These are phyloP conservation scores for Paraescarpia echinospica DNA, from an alignment of 1,140 invertebrate genomes.

Conservation along the genomic window DNA sequence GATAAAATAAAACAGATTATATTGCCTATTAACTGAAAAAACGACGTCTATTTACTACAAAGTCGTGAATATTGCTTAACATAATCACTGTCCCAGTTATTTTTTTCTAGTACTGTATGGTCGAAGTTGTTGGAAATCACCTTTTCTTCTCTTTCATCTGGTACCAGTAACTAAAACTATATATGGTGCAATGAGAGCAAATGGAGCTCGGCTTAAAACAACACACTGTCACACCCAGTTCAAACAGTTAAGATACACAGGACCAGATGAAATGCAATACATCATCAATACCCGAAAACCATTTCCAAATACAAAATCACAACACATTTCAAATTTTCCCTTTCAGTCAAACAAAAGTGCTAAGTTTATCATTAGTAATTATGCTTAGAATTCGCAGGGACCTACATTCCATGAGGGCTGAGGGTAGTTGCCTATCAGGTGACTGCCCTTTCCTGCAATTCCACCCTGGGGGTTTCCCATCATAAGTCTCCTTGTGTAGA, in stretches of 20 bases:
- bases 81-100: too few species aligned
- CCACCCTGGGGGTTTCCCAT: conserved; percentile 10
- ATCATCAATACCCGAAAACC: neutral
- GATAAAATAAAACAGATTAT: too few species aligned
- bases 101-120: too few species aligned
- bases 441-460: neutral
- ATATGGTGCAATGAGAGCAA: too few species aligned
- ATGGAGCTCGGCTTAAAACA: too few species aligned
- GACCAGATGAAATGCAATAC: neutral
- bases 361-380: too few species aligned
- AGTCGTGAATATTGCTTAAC: too few species aligned
- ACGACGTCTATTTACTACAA: too few species aligned
- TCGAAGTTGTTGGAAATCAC: too few species aligned
- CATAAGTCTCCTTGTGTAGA: neutral
- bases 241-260: neutral
- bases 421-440: conserved; percentile 15
- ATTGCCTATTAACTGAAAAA: too few species aligned
- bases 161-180: too few species aligned
- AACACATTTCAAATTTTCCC: neutral
- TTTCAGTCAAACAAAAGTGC: neutral
- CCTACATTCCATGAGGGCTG: conserved; percentile 18
- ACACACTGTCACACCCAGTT: neutral
- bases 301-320: neutral
- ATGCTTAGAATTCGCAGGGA: neutral
- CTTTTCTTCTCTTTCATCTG: too few species aligned